Conservation (phyloP, 2,113 vertebrate species). For the Sterrhoptilus dennistouni region DNA sequence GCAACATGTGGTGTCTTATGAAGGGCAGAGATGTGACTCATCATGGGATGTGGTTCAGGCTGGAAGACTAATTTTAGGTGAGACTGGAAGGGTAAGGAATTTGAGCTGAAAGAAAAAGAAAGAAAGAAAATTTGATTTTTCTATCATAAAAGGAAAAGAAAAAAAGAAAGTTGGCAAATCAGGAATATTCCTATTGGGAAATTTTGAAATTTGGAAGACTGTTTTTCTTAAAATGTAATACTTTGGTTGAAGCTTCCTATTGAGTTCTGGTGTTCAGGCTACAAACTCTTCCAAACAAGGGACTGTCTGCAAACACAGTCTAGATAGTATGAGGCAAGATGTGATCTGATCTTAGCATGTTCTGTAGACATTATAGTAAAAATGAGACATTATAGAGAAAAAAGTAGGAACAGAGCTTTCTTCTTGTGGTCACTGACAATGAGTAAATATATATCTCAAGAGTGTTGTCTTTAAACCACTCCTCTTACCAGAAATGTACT, state of each 20-base stretch:
- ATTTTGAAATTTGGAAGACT: neutral
- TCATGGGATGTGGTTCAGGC: neutral
- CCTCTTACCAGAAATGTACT: neutral
- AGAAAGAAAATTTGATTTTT: neutral
- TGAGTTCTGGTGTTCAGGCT: neutral
- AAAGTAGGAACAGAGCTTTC: neutral
- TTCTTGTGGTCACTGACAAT: neutral
- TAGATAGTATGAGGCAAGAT: neutral
- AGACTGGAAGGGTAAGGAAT: neutral
- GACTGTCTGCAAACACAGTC: neutral
- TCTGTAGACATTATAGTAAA: neutral
- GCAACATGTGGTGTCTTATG: neutral
- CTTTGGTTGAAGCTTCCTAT: neutral
- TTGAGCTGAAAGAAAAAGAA: neutral
- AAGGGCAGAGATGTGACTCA: neutral
- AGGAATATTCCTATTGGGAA: neutral
- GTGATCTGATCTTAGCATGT: neutral
- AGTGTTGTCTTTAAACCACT: neutral
- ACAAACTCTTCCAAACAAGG: neutral
- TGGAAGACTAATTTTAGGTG: neutral
- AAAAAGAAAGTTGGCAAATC: neutral
- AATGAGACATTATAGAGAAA: neutral
- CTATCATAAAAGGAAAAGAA: neutral
- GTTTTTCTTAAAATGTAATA: neutral
- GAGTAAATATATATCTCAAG: neutral